A percentile compares a stretch with the other conserved stretches of the same genome.
phyloP scores from a whole-genome alignment of 2,113 vertebrate species.

The Semnornis frantzii region DNA sequence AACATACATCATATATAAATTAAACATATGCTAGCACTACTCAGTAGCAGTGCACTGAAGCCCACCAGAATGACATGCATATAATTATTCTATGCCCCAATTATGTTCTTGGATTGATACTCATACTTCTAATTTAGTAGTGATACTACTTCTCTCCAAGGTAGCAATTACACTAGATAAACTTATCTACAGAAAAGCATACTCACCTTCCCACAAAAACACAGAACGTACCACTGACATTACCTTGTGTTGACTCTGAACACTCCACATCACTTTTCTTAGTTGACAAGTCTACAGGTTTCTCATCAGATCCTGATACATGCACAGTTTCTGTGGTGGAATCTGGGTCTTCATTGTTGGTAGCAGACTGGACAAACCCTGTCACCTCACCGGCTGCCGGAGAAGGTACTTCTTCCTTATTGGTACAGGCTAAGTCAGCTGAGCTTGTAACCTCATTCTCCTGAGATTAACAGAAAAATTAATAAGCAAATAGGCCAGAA shows the following conservation, averaged over 20 bases:
- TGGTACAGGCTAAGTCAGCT: not conserved
- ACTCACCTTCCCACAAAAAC: not conserved
- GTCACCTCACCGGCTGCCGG: not conserved
- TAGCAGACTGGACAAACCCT: not conserved
- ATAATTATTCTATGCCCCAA: not conserved
- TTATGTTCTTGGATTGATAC: not conserved
- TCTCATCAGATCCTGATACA: constrained; percentile 46
- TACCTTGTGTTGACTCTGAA: constrained; percentile 72
- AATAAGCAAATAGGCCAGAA: not conserved
- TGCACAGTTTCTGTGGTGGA: constrained; percentile 7
- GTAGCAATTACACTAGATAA: not conserved
- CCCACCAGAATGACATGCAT: not conserved
- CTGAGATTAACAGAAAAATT: constrained; percentile 35
- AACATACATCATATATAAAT: not conserved
- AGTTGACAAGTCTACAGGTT: constrained; percentile 89
- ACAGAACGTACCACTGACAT: not conserved
- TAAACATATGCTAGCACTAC: not conserved
- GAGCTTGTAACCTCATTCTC: constrained; percentile 34
- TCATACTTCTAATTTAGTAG: not conserved
- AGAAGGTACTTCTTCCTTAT: not conserved
- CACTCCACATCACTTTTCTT: constrained; percentile 77
- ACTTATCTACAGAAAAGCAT: not conserved
- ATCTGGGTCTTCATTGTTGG: constrained; percentile 47
- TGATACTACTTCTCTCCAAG: not conserved
- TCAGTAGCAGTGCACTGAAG: not conserved